phyloP scores from a whole-genome alignment of 2,113 vertebrate species.

The Bubalus kerabau region DNA sequence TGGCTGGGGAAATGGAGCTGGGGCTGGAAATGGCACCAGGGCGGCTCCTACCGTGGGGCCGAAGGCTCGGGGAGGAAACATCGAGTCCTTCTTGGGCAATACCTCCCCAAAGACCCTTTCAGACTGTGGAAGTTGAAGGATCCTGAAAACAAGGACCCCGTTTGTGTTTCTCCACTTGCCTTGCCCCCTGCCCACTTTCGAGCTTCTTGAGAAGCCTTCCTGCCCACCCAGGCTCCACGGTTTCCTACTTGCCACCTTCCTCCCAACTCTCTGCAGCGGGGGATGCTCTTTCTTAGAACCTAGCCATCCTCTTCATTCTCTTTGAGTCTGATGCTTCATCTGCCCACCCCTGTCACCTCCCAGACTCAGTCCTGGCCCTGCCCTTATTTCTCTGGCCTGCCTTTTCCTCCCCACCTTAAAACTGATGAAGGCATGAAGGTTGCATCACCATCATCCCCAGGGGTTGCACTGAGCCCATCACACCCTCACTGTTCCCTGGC shows the following conservation, averaged over 20 bases:
- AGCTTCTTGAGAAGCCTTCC: not conserved
- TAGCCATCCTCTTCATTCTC: not conserved
- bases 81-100: not conserved
- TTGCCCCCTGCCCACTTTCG: not conserved
- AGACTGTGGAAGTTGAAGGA: not conserved
- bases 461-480: fast-evolving
- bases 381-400: not conserved
- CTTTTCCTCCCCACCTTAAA: not conserved
- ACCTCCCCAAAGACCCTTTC: not conserved
- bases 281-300: not conserved
- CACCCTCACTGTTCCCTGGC: fast-evolving
- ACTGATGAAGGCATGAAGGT: not conserved
- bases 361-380: not conserved
- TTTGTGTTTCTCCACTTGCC: not conserved
- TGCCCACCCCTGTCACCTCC: not conserved
- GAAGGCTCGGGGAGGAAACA: not conserved
- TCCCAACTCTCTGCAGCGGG: not conserved
- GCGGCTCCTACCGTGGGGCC: not conserved
- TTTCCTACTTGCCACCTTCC: not conserved
- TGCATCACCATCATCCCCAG: not conserved
- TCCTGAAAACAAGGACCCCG: not conserved
- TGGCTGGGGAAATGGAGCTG: conserved; percentile 56
- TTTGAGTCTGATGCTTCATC: not conserved
- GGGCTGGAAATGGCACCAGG: conserved; percentile 49
- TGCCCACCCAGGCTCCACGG: not conserved